phyloP scores from a whole-genome alignment of 2,113 vertebrate species.

The Sebastes fasciatus region DNA sequence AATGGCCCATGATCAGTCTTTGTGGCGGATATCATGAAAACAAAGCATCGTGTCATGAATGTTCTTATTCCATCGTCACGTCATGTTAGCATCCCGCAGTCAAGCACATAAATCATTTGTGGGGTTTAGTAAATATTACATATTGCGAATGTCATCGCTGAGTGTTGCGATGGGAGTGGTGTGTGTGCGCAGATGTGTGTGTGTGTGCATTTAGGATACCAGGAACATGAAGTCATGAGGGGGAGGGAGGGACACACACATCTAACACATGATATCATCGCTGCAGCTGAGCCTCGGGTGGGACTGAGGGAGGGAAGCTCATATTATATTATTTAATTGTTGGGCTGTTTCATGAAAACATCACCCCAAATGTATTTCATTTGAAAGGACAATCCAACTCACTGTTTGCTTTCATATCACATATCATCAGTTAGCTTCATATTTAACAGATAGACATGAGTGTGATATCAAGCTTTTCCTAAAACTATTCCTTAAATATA shows the following conservation, averaged over 20 bases:
- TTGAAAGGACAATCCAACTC: not conserved
- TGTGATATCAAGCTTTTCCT: not conserved
- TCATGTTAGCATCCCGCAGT: conserved; percentile 52
- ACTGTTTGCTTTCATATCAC: not conserved
- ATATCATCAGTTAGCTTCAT: not conserved
- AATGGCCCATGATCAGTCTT: conserved; percentile 17
- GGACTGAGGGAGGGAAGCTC: conserved; percentile 30
- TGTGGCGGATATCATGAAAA: conserved; percentile 33
- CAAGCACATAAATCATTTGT: conserved; percentile 62
- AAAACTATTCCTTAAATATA: no score
- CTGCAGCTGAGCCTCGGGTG: conserved; percentile 52
- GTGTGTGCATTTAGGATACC: conserved; percentile 48
- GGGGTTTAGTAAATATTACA: conserved; percentile 55
- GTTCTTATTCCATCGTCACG: conserved; percentile 32
- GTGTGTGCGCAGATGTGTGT: conserved; percentile 20
- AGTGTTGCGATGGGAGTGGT: conserved; percentile 44
- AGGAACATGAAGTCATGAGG: conserved; percentile 64
- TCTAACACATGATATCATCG: conserved; percentile 60
- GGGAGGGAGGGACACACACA: conserved; percentile 48
- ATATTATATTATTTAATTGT: conserved; percentile 2
- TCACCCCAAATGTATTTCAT: conserved; percentile 16
- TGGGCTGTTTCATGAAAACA: not conserved
- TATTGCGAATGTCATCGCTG: conserved; percentile 41
- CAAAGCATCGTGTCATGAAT: conserved; percentile 29
- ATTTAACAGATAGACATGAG: not conserved